phyloP scores from a whole-genome alignment of 2,113 vertebrate species.

The Bungarus multicinctus region DNA sequence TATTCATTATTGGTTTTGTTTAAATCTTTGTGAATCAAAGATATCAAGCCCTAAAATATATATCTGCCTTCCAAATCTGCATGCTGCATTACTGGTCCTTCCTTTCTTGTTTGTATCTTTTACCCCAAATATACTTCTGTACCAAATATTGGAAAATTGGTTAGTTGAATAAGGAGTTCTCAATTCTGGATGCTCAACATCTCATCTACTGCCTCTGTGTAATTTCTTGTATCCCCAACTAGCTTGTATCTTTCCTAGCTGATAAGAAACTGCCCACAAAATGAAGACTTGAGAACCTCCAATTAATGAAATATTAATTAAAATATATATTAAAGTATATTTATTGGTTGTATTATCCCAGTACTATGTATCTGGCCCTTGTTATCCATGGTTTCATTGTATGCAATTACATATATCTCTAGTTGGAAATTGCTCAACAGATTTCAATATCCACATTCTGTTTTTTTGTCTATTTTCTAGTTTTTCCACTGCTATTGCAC shows the following conservation, averaged over 20 bases:
- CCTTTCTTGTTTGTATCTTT: not conserved
- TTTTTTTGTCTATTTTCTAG: not conserved
- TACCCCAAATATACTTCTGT: not conserved
- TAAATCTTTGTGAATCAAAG: not conserved
- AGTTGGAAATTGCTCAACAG: not conserved
- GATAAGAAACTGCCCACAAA: not conserved
- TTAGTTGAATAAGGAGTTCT: not conserved
- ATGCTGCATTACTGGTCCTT: not conserved
- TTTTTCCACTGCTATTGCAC: too few relatives aligned
- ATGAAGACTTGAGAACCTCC: not conserved
- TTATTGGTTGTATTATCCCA: not conserved
- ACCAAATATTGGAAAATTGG: not conserved
- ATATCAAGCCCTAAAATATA: not conserved
- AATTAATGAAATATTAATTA: not conserved
- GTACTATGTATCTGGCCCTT: not conserved
- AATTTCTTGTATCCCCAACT: not conserved
- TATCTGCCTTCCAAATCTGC: not conserved
- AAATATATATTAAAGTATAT: not conserved
- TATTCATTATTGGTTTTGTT: not conserved
- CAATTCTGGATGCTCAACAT: not conserved
- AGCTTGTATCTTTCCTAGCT: not conserved
- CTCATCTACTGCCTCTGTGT: not conserved
- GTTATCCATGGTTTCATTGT: not conserved
- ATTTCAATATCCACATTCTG: not conserved
- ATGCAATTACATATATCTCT: not conserved